phyloP scores from a whole-genome alignment of 2,113 vertebrate genomes.

The Axis porcinus region DNA sequence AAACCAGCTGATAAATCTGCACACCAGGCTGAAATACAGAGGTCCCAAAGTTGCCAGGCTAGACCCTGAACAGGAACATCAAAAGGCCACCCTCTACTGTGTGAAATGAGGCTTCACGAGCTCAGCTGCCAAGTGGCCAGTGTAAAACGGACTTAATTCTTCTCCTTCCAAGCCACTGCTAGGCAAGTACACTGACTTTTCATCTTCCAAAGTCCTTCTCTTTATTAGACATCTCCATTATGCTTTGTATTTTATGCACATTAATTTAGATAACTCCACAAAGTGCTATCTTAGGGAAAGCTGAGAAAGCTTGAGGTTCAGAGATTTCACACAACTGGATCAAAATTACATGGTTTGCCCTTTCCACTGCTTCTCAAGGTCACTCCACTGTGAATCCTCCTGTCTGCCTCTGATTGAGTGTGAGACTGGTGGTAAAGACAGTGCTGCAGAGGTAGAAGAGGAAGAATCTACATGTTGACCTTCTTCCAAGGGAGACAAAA shows the following conservation, averaged over 20 bases:
- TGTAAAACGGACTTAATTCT: background rate
- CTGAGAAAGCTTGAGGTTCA: background rate
- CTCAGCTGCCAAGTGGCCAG: background rate
- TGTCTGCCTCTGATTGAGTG: background rate
- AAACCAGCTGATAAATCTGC: background rate
- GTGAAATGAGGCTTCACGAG: background rate
- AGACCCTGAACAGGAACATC: background rate
- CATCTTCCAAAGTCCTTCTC: background rate
- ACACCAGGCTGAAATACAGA: background rate
- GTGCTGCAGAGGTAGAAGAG: background rate
- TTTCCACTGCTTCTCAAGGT: background rate
- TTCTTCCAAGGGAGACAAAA: background rate
- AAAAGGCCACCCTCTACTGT: background rate
- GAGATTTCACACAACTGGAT: background rate
- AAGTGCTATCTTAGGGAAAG: background rate
- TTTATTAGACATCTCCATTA: background rate
- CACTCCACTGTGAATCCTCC: background rate
- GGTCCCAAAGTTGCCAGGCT: background rate
- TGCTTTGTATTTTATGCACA: background rate
- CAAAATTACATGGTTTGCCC: background rate
- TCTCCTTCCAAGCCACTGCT: background rate
- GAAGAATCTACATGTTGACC: background rate
- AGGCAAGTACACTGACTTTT: background rate
- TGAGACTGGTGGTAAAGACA: background rate
- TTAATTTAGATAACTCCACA: background rate